Conservation (phyloP, 1,140 invertebrate genomes). For the Drosophila santomea region DNA sequence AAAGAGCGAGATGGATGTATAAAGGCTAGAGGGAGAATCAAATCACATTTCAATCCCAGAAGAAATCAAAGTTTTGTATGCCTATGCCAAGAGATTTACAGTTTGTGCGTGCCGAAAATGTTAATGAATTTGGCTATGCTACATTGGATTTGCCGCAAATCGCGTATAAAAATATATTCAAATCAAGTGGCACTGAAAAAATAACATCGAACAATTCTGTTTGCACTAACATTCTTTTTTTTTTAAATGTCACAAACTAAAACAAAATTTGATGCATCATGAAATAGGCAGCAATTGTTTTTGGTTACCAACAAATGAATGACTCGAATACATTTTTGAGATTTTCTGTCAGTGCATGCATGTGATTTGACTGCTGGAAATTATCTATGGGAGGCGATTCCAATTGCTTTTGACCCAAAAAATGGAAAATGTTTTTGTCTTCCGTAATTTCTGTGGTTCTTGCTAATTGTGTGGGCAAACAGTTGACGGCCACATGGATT, state of each 20-base stretch:
- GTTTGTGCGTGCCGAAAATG: constrained; percentile 82
- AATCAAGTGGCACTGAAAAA: constrained; percentile 29
- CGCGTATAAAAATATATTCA: constrained; percentile 56
- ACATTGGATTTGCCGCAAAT: constrained; percentile 68
- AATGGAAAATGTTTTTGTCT: constrained; percentile 47
- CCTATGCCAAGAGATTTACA: constrained; percentile 81
- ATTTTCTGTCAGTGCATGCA: constrained; percentile 21
- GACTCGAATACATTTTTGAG: not conserved
- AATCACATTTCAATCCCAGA: constrained; percentile 1
- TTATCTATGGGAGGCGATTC: constrained; percentile 70
- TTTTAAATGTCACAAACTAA: not conserved
- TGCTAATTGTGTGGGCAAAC: constrained; percentile 76
- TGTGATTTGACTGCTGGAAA: constrained; percentile 56
- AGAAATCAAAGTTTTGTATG: constrained; percentile 39
- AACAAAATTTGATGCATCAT: not conserved
- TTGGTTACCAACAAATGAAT: no score
- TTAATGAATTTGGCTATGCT: constrained; percentile 78
- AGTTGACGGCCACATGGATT: constrained; percentile 40
- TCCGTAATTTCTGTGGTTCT: constrained; percentile 46
- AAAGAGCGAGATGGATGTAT: not conserved
- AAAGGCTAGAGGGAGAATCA: not conserved
- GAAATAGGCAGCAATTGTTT: no score
- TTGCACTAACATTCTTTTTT: no score
- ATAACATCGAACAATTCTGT: not conserved
- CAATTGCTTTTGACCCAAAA: constrained; percentile 74